These are phyloP conservation scores for Microctenopoma stevenorrisi DNA, from an alignment of 2,797 vertebrate genomes.

Conservation along the genomic window DNA sequence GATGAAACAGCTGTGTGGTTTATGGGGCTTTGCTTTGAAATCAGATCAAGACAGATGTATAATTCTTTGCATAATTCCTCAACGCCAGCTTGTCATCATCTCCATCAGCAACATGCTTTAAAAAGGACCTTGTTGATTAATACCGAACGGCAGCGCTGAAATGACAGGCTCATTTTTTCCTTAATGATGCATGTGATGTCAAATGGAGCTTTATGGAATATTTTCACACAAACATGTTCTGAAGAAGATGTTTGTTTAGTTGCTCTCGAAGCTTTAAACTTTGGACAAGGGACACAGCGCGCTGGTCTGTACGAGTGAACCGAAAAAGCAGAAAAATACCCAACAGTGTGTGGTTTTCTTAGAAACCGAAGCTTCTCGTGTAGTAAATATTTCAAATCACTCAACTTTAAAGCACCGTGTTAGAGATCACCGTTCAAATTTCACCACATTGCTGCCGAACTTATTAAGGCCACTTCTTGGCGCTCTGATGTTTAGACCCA, in stretches of 20 bases:
- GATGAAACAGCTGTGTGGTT: conserved; percentile 88
- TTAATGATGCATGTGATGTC: conserved; percentile 89
- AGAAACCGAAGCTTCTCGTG: background rate
- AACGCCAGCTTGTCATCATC: conserved; percentile 91
- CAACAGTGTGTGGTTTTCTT: background rate
- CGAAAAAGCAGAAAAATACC: background rate
- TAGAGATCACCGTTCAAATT: conserved; percentile 35
- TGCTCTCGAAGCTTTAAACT: conserved; percentile 16
- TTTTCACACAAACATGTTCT: conserved; percentile 85
- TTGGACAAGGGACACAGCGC: conserved; percentile 6
- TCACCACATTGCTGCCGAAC: conserved; percentile 32
- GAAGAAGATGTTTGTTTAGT: conserved; percentile 78
- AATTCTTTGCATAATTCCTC: conserved; percentile 87
- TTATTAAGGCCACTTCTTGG: conserved; percentile 11
- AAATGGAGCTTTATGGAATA: conserved; percentile 85
- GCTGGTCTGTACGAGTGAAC: background rate
- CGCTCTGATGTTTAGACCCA: conserved; percentile 17
- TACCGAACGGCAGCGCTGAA: conserved; percentile 88
- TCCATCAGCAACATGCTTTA: conserved; percentile 90
- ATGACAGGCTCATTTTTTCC: conserved; percentile 90
- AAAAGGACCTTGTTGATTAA: conserved; percentile 91
- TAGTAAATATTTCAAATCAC: conserved; percentile 4
- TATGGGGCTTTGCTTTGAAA: conserved; percentile 90
- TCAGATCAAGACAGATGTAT: conserved; percentile 90
- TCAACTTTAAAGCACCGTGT: conserved; percentile 17